Conservation (phyloP, 2,113 vertebrate species). For the Oxygymnocypris stewartii region DNA sequence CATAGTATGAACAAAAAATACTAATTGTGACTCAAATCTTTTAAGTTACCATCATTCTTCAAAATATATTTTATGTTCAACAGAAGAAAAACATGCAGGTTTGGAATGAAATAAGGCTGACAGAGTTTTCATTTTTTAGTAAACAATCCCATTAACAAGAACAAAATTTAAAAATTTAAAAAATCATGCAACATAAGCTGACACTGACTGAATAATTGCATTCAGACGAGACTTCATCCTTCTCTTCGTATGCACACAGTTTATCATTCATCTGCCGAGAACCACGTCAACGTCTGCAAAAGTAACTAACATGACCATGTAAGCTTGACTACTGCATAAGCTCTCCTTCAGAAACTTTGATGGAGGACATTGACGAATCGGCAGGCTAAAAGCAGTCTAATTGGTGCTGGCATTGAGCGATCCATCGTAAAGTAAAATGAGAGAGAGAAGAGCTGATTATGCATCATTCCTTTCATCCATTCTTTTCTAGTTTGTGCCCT, state of each 20-base stretch:
- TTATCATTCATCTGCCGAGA: background rate
- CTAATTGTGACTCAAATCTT: background rate
- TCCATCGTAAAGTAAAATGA: background rate
- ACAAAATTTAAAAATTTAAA: background rate
- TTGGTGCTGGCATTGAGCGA: background rate
- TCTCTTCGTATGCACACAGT: background rate
- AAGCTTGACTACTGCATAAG: background rate
- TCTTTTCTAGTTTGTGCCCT: background rate
- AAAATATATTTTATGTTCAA: background rate
- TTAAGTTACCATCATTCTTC: background rate
- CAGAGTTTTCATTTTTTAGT: background rate
- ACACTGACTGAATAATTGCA: background rate
- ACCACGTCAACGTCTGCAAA: background rate
- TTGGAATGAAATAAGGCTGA: background rate
- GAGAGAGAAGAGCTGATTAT: background rate
- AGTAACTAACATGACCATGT: background rate
- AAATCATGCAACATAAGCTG: background rate
- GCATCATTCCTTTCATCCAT: conserved; percentile 8
- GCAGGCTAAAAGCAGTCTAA: background rate
- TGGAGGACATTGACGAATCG: background rate
- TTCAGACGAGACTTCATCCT: background rate
- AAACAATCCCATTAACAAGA: background rate
- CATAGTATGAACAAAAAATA: background rate
- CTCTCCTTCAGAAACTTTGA: background rate
- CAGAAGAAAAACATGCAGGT: background rate